These are phyloP conservation scores for Acanthosepion pharaonis DNA, from an alignment of 2,888 invertebrate species.

Conservation along the genomic window DNA sequence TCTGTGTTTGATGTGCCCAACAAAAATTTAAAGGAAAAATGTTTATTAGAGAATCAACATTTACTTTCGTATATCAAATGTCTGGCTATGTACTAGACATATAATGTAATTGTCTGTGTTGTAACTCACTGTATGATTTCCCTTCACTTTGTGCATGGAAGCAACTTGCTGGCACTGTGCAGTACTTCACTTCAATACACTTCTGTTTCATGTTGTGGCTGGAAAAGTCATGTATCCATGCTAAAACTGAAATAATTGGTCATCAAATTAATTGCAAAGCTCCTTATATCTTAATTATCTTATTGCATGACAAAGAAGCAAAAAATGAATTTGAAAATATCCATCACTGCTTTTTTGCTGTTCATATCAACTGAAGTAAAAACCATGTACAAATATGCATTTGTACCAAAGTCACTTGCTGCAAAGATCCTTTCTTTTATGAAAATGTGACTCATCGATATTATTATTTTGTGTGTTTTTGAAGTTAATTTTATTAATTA, in stretches of 20 bases:
- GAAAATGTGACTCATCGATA: too few relatives aligned
- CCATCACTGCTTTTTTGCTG: background rate
- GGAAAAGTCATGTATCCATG: background rate
- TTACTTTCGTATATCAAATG: too few relatives aligned
- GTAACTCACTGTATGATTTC: background rate
- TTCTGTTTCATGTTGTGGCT: background rate
- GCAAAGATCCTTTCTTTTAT: too few relatives aligned
- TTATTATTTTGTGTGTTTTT: too few relatives aligned
- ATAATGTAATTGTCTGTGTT: background rate
- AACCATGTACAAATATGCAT: background rate
- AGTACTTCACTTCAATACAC: background rate
- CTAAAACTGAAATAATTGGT: background rate
- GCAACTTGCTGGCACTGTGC: background rate
- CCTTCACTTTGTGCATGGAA: constrained; percentile 18
- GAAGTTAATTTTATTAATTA: too few relatives aligned
- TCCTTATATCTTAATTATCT: background rate
- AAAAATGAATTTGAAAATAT: background rate
- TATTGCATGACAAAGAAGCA: background rate
- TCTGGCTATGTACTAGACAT: too few relatives aligned
- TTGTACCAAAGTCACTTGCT: background rate
- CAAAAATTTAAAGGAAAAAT: background rate
- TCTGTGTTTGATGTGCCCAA: background rate
- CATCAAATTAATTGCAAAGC: background rate
- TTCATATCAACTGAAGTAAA: background rate
- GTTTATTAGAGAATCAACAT: too few relatives aligned